Evolutionary conservation across 2,113 vertebrate species (phyloP).

Genomic region (Formicarius rufipectus): DNA sequence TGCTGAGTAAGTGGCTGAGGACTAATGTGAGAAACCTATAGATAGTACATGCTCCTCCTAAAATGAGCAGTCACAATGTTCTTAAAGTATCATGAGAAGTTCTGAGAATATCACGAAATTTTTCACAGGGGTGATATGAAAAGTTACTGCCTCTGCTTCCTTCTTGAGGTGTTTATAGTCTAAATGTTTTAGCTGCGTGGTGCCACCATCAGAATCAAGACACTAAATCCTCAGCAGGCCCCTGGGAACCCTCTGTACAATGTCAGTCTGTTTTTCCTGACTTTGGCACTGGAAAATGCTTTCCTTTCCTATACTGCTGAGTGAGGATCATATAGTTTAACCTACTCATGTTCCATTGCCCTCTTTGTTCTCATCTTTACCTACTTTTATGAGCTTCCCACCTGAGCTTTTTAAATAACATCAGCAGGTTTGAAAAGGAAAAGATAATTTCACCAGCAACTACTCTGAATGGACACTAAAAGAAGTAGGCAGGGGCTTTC

Average conservation of each 20-base stretch:
- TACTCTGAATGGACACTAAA: not conserved
- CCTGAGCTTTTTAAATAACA: not conserved
- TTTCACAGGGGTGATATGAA: not conserved
- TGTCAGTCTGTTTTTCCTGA: not conserved
- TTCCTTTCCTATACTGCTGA: not conserved
- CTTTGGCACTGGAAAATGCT: not conserved
- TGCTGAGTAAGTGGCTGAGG: not conserved
- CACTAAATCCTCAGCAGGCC: not conserved
- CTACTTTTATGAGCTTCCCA: not conserved
- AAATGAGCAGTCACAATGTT: rapidly evolving
- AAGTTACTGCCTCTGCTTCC: not conserved
- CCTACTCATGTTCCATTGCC: not conserved
- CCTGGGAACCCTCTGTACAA: not conserved
- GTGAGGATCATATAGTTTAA: not conserved
- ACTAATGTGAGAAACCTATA: not conserved
- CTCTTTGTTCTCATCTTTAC: not conserved
- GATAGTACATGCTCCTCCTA: not conserved
- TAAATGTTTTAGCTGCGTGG: not conserved
- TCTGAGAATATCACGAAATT: not conserved
- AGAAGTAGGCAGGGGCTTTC: not conserved
- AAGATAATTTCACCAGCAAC: not conserved
- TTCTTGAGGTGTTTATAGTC: not conserved
- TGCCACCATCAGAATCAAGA: not conserved
- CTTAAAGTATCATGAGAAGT: not conserved
- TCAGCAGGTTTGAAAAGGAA: not conserved